phyloP scores from a whole-genome alignment of 2,797 vertebrate genomes.

The Melanogrammus aeglefinus region DNA sequence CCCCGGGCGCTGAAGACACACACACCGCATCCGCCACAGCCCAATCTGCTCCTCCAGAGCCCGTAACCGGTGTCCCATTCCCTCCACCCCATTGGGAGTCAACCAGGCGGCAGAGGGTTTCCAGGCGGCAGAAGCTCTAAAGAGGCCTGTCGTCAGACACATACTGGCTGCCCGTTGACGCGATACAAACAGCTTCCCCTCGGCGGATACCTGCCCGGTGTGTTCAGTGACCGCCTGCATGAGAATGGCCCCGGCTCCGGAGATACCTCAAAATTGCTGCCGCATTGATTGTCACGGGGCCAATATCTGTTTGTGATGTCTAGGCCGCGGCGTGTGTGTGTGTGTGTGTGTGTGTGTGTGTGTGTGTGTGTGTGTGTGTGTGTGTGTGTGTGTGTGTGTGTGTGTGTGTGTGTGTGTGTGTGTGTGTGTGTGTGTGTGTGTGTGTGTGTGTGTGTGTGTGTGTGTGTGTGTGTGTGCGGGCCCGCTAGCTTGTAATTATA shows the following conservation, averaged over 20 bases:
- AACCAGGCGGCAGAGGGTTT: slow-evolving; percentile 40
- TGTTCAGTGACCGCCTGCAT: slow-evolving; percentile 38
- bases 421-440: no score
- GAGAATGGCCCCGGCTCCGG: slow-evolving; percentile 38
- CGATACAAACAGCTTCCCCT: slow-evolving; percentile 59
- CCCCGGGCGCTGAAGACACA: slow-evolving; percentile 42
- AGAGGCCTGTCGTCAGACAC: slow-evolving; percentile 50
- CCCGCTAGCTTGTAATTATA: slow-evolving; percentile 67
- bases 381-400: slow-evolving; percentile 7
- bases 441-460: slow-evolving; percentile 13
- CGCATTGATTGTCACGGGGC: slow-evolving; percentile 58
- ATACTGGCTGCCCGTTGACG: slow-evolving; percentile 45
- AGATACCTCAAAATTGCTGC: slow-evolving; percentile 37
- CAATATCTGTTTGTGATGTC: slow-evolving; percentile 53
- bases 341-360: no score
- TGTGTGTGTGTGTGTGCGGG: slow-evolving; percentile 11
- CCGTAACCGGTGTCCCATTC: slow-evolving; percentile 37
- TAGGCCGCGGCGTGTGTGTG: slow-evolving; percentile 13
- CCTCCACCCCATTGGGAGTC: slow-evolving; percentile 43
- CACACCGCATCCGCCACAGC: not conserved
- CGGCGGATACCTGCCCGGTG: slow-evolving; percentile 52
- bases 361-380: slow-evolving; percentile 12
- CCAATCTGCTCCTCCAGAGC: slow-evolving; percentile 43
- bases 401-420: not conserved
- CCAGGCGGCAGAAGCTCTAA: slow-evolving; percentile 43